Percentiles rank a stretch among this genome's conserved stretches.
These are phyloP conservation scores for Tinamus guttatus DNA, from an alignment of 2,113 vertebrate species.

Conservation along the genomic window DNA sequence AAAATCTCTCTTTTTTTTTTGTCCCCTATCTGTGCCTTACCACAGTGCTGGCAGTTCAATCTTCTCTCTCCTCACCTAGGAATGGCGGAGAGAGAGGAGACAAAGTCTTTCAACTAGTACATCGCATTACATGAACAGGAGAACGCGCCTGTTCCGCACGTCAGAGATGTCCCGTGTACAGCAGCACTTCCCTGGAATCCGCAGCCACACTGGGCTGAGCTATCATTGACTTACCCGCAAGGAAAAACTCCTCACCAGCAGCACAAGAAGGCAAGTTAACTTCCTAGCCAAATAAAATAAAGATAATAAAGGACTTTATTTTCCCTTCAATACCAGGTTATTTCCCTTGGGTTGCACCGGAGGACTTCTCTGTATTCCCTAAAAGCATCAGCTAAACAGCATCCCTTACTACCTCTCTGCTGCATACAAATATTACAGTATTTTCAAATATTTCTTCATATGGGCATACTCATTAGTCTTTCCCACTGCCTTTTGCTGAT, in stretches of 20 bases:
- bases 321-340: not conserved
- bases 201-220: not conserved
- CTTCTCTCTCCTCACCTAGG: not conserved
- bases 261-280: not conserved
- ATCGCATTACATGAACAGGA: not conserved
- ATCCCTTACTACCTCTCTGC: not conserved
- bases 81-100: not conserved
- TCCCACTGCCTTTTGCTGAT: not conserved
- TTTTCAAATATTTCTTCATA: not conserved
- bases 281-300: not conserved
- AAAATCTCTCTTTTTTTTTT: not conserved
- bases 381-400: not conserved
- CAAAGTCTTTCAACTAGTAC: not conserved
- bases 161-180: not conserved
- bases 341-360: not conserved
- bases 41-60: not conserved
- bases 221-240: not conserved
- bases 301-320: not conserved
- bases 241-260: not conserved
- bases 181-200: not conserved
- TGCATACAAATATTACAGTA: not conserved
- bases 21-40: not conserved
- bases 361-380: not conserved
- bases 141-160: not conserved
- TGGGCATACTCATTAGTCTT: not conserved